Evolutionary conservation across 2,113 vertebrate genomes (phyloP).

Genomic region (Festucalex cinctus): DNA sequence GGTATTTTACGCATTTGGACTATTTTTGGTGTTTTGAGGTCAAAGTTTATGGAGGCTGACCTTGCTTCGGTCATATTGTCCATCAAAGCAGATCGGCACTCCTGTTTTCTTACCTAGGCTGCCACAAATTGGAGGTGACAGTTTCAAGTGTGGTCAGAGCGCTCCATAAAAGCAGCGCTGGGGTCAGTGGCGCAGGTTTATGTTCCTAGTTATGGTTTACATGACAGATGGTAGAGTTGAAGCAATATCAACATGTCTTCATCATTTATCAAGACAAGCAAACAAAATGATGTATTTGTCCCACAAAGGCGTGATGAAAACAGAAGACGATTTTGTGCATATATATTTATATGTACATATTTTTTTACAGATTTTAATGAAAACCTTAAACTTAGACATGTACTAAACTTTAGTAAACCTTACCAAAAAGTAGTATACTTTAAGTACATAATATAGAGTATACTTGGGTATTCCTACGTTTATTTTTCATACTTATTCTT

Average conservation of each 20-base stretch:
- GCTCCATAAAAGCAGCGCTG: conserved; percentile 33
- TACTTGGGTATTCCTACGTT: no score
- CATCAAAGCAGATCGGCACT: conserved; percentile 22
- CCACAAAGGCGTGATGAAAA: not conserved
- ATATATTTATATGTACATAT: no score
- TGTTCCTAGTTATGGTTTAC: conserved; percentile 29
- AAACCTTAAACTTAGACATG: no score
- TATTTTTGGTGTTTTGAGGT: conserved; percentile 26
- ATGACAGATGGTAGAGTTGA: conserved; percentile 39
- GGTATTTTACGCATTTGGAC: conserved; percentile 9
- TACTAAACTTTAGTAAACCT: no score
- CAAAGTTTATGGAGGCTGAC: conserved; percentile 40
- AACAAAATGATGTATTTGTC: not conserved
- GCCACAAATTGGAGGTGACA: conserved; percentile 45
- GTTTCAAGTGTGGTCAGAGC: conserved; percentile 21
- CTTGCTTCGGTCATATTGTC: conserved; percentile 24
- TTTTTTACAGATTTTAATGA: no score
- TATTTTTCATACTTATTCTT: no score
- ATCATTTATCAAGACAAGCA: not conserved
- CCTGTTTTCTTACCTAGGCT: conserved; percentile 36
- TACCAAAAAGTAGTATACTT: no score
- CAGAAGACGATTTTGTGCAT: no score
- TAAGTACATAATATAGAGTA: no score
- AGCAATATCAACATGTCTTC: conserved; percentile 35
- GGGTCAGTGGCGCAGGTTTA: conserved; percentile 39